Evolutionary conservation across 2,113 vertebrate species (phyloP).

Genomic region (Alethe diademata): DNA sequence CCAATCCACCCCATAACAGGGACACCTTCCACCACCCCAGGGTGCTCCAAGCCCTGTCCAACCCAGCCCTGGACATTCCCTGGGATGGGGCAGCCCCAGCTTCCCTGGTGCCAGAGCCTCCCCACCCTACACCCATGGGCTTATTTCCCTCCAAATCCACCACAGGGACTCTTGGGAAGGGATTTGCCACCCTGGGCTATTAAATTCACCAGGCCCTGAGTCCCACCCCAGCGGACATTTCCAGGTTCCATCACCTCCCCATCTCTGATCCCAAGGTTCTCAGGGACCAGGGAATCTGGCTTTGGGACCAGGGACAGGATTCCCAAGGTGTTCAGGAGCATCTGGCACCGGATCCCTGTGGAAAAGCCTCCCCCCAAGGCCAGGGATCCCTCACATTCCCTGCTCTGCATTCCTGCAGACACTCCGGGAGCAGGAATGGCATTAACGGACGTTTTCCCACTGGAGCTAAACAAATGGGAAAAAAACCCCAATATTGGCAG

Average conservation of each 20-base stretch:
- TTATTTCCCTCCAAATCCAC: background rate
- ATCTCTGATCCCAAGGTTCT: too few species aligned
- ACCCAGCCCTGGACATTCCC: background rate
- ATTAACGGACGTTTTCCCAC: background rate
- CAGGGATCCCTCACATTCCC: background rate
- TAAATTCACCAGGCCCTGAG: background rate
- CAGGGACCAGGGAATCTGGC: background rate
- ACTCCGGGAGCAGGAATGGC: background rate
- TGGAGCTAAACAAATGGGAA: background rate
- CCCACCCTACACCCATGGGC: background rate
- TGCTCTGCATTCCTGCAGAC: background rate
- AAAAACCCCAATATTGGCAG: background rate
- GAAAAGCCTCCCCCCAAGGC: background rate
- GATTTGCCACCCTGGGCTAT: background rate
- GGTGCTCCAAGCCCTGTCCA: fast-evolving
- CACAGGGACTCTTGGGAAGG: background rate
- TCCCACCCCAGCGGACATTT: background rate
- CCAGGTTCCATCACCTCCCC: background rate
- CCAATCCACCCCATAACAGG: too few species aligned
- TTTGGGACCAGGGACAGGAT: background rate
- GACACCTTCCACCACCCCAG: fast-evolving
- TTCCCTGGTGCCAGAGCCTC: background rate
- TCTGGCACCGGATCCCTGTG: fast-evolving
- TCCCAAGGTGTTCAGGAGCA: background rate
- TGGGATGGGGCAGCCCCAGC: background rate